phyloP scores from a whole-genome alignment of 64 coral and sea anemone genomes.

The Stichodactyla helianthus region DNA sequence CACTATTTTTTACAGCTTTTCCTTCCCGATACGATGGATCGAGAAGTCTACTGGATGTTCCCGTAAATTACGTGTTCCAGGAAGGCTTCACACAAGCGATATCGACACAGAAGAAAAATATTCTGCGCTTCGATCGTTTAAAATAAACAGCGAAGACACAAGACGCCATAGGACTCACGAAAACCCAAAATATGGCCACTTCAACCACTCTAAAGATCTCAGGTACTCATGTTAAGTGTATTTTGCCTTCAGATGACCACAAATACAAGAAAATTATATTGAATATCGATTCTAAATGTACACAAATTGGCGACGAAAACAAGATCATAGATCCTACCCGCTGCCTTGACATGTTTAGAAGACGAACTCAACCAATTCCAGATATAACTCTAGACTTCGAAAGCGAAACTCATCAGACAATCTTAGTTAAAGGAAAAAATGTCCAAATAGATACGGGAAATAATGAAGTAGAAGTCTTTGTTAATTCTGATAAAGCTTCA shows the following conservation, averaged over 20 bases:
- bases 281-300: not conserved
- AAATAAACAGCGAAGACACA: not conserved
- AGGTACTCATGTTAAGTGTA: not conserved
- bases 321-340: not conserved
- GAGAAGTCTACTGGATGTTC: not conserved
- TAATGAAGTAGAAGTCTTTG: not conserved
- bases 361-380: not conserved
- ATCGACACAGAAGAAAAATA: constrained; percentile 12
- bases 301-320: constrained; percentile 4
- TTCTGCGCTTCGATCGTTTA: not conserved
- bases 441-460: not conserved
- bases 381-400: not conserved
- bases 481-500: not conserved
- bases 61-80: not conserved
- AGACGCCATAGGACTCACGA: not conserved
- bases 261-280: not conserved
- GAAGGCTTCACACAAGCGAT: not conserved
- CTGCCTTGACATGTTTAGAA: not conserved
- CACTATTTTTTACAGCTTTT: not conserved
- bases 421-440: not conserved
- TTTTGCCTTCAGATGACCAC: not conserved
- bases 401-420: not conserved
- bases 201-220: not conserved
- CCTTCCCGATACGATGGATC: not conserved
- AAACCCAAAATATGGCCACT: not conserved